Evolutionary conservation across 2,113 vertebrate genomes (phyloP).

Genomic region (Lathamus discolor): DNA sequence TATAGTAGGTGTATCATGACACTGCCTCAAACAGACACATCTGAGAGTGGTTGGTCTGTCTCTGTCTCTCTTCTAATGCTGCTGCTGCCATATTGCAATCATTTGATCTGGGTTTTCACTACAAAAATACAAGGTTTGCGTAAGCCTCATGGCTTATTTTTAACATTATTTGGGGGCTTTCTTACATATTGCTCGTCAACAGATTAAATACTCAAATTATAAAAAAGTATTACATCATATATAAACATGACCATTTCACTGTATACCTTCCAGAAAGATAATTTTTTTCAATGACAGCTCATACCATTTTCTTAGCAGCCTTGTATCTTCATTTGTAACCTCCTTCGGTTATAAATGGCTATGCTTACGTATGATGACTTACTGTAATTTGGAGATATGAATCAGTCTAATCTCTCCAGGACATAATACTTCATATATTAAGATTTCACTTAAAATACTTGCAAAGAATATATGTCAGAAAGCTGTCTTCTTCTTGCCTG

Average conservation of each 20-base stretch:
- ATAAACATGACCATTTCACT: background rate
- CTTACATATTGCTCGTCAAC: background rate
- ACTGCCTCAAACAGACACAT: background rate
- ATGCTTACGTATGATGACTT: background rate
- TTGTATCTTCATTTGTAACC: background rate
- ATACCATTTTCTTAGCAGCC: background rate
- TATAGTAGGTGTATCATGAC: rapidly evolving
- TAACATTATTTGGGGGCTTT: background rate
- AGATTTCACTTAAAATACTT: background rate
- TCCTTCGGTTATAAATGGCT: background rate
- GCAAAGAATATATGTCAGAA: background rate
- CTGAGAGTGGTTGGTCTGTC: background rate
- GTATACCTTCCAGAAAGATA: background rate
- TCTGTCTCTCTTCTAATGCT: background rate
- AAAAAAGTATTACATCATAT: background rate
- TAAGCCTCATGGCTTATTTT: background rate
- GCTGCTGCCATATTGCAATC: background rate
- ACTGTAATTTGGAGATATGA: background rate
- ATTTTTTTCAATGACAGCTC: background rate
- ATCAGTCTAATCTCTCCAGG: background rate
- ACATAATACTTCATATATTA: background rate
- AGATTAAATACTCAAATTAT: background rate
- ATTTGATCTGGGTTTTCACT: background rate
- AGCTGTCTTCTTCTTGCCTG: background rate
- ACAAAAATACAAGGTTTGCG: background rate